Evolutionary conservation across 1,140 invertebrate species (phyloP), one percentile per base, ranked within the genome.

Genomic region (Popillia japonica): DNA sequence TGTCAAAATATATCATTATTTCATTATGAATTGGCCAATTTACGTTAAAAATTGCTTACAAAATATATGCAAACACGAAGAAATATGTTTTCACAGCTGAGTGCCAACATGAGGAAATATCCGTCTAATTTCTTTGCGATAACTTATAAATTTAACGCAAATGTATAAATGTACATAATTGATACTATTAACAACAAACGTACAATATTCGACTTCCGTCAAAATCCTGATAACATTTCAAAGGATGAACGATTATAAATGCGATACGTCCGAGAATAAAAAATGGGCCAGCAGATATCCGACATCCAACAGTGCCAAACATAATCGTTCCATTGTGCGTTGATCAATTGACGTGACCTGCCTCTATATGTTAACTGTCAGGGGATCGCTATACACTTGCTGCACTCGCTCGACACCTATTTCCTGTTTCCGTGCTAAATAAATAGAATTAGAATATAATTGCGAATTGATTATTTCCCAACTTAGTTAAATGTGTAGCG

Each of bases 291-390:
- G 61, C n/a, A 64, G 17, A 64, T 64, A 20, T 64, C 61, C 61
- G 61, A 64, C 61, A 17, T 64, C 20, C 20, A 17, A 64, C 3
- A n/a, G n/a, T n/a, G n/a, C 23, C 17, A 20, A 1, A 20, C 8
- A 64, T 64, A 64, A 64, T 64, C 22, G 17, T 64, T 20, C 23
- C 61, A 64, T 64, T 64, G 61, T 64, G 20, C 61, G n/a, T 64
- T 64, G 61, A 64, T 64, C 61, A 64, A 64, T 64, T 6, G 61
- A 64, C 61, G 20, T 64, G 61, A 64, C 61, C 61, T 64, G 22
- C 61, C 61, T 64, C 61, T 64, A 64, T 64, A 64, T 27, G 11
- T n/a, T 64, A 64, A 64, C 61, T 64, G 61, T 64, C 61, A 64
- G 61, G 61, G 17, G 61, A 6, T 64, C 61, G 61, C 22, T 64